Evolutionary conservation across 2,797 vertebrate genomes (phyloP), one percentile per base, ranked within the genome.

Genomic region (Nasua narica): DNA sequence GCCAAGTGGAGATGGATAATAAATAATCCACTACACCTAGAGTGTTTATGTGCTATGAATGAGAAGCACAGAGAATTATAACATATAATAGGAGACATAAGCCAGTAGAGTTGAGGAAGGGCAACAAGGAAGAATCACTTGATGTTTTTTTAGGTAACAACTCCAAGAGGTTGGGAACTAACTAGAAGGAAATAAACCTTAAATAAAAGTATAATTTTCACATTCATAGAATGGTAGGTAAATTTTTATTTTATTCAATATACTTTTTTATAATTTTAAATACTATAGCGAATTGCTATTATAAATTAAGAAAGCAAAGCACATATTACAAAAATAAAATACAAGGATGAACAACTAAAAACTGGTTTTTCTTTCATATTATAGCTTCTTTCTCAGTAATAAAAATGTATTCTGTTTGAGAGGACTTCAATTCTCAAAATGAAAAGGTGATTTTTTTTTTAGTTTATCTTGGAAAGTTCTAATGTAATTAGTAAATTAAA

Each of bases 401-500:
- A 78, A 19, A 87, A 84, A 89, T 4, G 0, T 1, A 76, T 81
- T 93, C 48, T 46, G 1, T n/a, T 8, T 86, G 85, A 97, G 94
- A 91, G 48, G 6, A 12, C n/a, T 97, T 96, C 83, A 97, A 77
- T 89, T 19, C 27, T n/a, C 48, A 48, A 18, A 50, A 48, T 8
- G 69, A 77, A 96, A 87, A 85, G 25, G 46, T 65, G 13, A 82
- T 23, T 79, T 76, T 76, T 46, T 82, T 78, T 90, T 65, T n/a
- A 84, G 76, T 94, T 96, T 87, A 69, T 77, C 93, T 43, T 87
- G 92, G 77, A 93, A 94, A 43, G 82, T 85, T 93, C 23, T 87
- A 23, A 85, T 87, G 65, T 98, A 95, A 94, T 96, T 96, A 87
- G 86, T 92, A n/a, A 93, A 96, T 50, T 79, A 96, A 46, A 65